phyloP scores from a whole-genome alignment of 2,797 vertebrate genomes.

The Pipistrellus pygmaeus region DNA sequence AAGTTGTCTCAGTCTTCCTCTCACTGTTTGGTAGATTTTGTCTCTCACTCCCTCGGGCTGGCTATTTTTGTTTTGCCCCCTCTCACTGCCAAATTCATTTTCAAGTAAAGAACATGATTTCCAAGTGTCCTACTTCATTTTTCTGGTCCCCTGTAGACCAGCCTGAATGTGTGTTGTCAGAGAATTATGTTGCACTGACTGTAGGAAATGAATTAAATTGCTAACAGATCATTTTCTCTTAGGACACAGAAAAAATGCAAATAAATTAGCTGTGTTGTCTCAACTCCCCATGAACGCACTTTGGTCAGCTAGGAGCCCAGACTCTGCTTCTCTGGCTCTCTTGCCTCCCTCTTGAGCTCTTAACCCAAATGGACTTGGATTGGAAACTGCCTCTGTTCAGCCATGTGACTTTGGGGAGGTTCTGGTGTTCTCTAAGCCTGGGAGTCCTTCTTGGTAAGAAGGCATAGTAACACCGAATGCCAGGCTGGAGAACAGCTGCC shows the following conservation, averaged over 20 bases:
- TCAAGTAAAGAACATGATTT: constrained; percentile 79
- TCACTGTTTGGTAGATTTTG: constrained; percentile 28
- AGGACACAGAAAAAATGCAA: neutral
- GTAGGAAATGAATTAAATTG: constrained; percentile 51
- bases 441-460: neutral
- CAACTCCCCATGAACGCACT: neutral
- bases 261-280: neutral
- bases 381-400: neutral
- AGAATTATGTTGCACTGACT: neutral
- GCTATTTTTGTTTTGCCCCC: constrained; percentile 64
- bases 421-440: neutral
- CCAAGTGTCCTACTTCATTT: constrained; percentile 66
- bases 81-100: constrained; percentile 77
- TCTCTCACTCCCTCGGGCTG: constrained; percentile 73
- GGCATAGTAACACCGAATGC: neutral
- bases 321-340: neutral
- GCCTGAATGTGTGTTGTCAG: constrained; percentile 60
- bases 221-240: constrained; percentile 2
- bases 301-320: neutral
- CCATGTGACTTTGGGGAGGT: neutral
- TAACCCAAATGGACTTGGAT: neutral
- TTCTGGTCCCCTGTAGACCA: constrained; percentile 54
- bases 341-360: neutral
- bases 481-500: neutral
- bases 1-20: constrained; percentile 42